Evolutionary conservation across 2,888 invertebrate genomes (phyloP).

Genomic region (Piscicola geometra): DNA sequence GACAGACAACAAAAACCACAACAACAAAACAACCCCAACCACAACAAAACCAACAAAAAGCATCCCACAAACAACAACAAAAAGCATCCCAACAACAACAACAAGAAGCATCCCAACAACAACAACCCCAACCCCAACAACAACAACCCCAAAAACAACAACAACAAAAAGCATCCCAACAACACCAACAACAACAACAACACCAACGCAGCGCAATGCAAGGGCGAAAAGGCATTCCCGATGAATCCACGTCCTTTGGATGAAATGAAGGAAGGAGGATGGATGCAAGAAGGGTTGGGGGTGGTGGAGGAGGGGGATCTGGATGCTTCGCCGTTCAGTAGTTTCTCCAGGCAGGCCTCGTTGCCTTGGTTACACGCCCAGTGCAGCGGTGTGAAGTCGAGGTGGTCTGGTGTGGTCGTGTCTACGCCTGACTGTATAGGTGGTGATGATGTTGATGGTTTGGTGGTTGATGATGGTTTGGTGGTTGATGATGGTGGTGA

Average conservation of each 20-base stretch:
- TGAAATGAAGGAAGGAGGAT: background rate
- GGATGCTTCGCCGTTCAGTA: background rate
- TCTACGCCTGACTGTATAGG: background rate
- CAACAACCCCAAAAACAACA: background rate
- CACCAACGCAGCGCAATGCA: background rate
- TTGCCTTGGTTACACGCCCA: background rate
- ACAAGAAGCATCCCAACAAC: no score
- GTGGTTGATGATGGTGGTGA: no score
- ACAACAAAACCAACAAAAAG: no score
- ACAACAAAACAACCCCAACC: no score
- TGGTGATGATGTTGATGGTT: no score
- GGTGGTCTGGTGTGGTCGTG: background rate
- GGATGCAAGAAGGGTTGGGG: background rate
- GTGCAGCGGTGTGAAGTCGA: background rate
- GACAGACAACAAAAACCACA: no score
- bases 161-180: background rate
- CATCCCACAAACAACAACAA: no score
- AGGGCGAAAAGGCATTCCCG: background rate
- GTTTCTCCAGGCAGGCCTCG: conserved; percentile 3
- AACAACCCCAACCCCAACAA: no score
- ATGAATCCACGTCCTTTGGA: background rate
- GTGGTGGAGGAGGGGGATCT: background rate
- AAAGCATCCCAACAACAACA: no score
- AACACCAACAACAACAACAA: background rate
- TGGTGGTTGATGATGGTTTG: no score